A percentile compares a stretch with the other conserved stretches of the same genome.
phyloP scores from a whole-genome alignment of 2,888 invertebrate genomes.

The Metalampra italica region DNA sequence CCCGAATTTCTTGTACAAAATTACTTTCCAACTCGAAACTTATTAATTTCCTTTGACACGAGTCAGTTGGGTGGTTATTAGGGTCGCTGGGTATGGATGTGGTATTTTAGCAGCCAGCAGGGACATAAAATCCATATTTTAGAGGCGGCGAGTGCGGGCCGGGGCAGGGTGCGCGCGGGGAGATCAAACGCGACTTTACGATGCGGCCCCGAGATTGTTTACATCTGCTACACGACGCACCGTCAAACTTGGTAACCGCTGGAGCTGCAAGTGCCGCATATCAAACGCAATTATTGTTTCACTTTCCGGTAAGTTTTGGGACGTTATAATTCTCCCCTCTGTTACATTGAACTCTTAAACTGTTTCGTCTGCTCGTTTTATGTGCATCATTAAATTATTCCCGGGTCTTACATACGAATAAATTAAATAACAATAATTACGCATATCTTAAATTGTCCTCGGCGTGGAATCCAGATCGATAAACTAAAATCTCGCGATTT shows the following conservation, averaged over 20 bases:
- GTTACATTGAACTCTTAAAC: background rate
- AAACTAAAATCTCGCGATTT: too few relatives aligned
- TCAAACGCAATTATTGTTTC: conserved; percentile 39
- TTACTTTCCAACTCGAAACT: background rate
- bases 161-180: conserved; percentile 31
- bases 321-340: background rate
- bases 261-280: conserved; percentile 47
- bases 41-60: conserved; percentile 18
- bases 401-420: too few relatives aligned
- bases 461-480: too few relatives aligned
- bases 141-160: conserved; percentile 45
- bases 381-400: too few relatives aligned
- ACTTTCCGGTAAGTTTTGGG: conserved; percentile 19
- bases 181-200: conserved; percentile 76
- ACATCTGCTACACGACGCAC: conserved; percentile 71
- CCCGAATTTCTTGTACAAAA: background rate
- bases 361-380: background rate
- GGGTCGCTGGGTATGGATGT: conserved; percentile 62
- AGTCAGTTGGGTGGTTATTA: conserved; percentile 45
- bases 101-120: conserved; percentile 69
- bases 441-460: too few relatives aligned
- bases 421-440: too few relatives aligned
- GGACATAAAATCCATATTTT: conserved; percentile 76
- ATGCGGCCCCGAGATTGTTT: conserved; percentile 72
- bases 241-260: conserved; percentile 71